Evolutionary conservation across 2,113 vertebrate species (phyloP), one percentile per base, ranked within the genome.

Genomic region (Semicossyphus pulcher): DNA sequence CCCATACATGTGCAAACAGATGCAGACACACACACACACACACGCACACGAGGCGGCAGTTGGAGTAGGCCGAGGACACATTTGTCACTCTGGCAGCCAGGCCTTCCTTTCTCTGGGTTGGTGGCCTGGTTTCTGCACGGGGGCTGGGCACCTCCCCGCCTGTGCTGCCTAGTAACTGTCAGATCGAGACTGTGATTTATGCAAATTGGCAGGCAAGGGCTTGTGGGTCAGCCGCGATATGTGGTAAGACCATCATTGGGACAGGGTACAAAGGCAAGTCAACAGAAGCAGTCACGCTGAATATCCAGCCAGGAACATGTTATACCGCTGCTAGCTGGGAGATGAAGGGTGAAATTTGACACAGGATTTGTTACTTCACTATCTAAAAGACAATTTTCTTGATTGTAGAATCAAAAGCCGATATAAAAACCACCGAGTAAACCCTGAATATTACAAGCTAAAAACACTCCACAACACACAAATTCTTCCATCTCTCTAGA

Each of bases 141-240:
- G 79, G 87, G 76, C 70, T 80, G 89, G 83, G 78, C 74, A 74
- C 72, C 82, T 88, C 76, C 86, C 86, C 71, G 71, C 78, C 79
- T 70, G 73, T 25, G 86, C 90, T 92, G 91, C 91, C 90, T 92
- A 85, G 84, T 91, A 90, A 92, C 90, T 90, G 92, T 92, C 92
- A 88, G 83, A 92, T 89, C 79, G 52, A 57, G 75, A 86, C 88
- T 71, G 80, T 85, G 91, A 92, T 93, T 92, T 90, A 94, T 94
- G 92, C 87, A 94, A 93, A 93, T 91, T 69, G 75, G 75, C 86
- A 89, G 86, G 86, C 66, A 85, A 85, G 87, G 86, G 83, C 89
- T 91, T 86, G 81, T 84, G 88, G 92, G 90, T 93, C 91, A 91
- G 74, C 76, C 25, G 63, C 29, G 83, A 90, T 88, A 84, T 84